phyloP scores from a whole-genome alignment of 2,888 invertebrate genomes.

The Diplazon laetatorius region DNA sequence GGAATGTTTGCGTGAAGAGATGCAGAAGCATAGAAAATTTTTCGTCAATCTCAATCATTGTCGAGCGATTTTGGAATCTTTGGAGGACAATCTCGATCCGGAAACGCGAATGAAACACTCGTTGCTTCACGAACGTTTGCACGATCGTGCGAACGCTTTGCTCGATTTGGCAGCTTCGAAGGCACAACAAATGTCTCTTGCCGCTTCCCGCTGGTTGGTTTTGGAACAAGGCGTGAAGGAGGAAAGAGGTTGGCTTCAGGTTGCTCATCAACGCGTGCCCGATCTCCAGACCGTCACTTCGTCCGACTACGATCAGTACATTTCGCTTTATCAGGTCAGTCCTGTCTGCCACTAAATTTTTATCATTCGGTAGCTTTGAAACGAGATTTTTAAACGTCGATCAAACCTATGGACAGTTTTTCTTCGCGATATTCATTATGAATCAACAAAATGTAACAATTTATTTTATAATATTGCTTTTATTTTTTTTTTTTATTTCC shows the following conservation, averaged over 20 bases:
- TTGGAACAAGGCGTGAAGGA: constrained; percentile 92
- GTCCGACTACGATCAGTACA: constrained; percentile 92
- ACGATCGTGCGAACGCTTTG: constrained; percentile 89
- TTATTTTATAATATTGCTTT: no score
- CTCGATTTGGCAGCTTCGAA: constrained; percentile 92
- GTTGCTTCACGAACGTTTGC: constrained; percentile 89
- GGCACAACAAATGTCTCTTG: constrained; percentile 92
- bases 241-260: constrained; percentile 92
- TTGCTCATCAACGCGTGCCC: constrained; percentile 92
- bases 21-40: constrained; percentile 94
- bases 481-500: no score
- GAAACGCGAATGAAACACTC: constrained; percentile 90
- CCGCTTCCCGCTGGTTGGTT: constrained; percentile 92
- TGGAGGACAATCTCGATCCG: constrained; percentile 92
- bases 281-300: constrained; percentile 91
- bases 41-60: constrained; percentile 95
- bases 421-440: no score
- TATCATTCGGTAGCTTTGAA: no score
- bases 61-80: constrained; percentile 92
- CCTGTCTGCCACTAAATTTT: not conserved
- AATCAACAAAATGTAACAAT: not conserved
- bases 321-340: constrained; percentile 88
- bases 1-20: constrained; percentile 93
- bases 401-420: no score
- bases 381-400: no score